Base-by-base conservation (phyloP, 2,888 invertebrate species). In the Vannuccia rotundouncinata region DNA sequence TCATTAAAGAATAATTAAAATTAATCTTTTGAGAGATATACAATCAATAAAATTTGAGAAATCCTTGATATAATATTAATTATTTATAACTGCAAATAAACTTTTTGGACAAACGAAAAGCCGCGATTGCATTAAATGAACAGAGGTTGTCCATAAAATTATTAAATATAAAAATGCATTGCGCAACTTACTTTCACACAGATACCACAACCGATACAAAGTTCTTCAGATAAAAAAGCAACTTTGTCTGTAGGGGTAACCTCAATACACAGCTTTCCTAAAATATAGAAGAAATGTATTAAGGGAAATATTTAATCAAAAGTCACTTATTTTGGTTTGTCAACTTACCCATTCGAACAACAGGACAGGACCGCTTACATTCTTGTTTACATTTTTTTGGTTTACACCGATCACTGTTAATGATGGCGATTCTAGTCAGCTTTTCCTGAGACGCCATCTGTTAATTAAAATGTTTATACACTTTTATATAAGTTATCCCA, bases 171-270 rank as follows among this genome's bases (percentile, higher is more conserved):
- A n/a, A n/a, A n/a, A n/a, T n/a, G n/a, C n/a, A n/a, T n/a, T n/a
- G n/a, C n/a, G n/a, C n/a, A n/a, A n/a, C n/a, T n/a, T n/a, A n/a
- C n/a, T n/a, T n/a, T 98, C 81, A 95, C 94, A 90, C 98, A 99
- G 86, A 99, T 99, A 92, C 98, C 98, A 89, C 98, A 99, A 85
- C 98, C 98, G 85, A 99, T 99, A 89, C 98, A 99, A 1, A 99
- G 90, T 88, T 97, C 96, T 89, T 99, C 99, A 75, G 98, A 98
- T 87, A 99, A 94, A 73, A 93, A 92, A 59, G 98, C 96, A 84
- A 98, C 95, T 90, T 98, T 98, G 85, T 94, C 95, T 85, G 94
- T 94, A 13, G 96, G 93, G 74, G 92, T 92, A 66, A 99, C 99
- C 91, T 99, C 97, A 85, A 99, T 99, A 88, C 99, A 99, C 60